Evolutionary conservation across 2,797 vertebrate genomes (phyloP).

Genomic region (Vultur gryphus): DNA sequence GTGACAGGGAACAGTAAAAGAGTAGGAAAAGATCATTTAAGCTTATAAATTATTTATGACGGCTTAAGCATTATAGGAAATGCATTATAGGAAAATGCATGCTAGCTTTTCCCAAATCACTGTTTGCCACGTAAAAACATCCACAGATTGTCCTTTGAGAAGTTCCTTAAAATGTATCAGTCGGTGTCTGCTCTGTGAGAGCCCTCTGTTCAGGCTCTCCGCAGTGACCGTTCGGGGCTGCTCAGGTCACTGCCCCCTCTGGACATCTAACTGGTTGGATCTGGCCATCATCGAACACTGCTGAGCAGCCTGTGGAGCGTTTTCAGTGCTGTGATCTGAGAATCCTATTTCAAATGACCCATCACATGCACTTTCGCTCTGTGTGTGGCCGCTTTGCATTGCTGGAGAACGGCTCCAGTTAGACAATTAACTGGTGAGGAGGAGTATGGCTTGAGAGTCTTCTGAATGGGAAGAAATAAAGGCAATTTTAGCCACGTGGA

Average conservation of each 20-base stretch:
- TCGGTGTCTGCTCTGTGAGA: background rate
- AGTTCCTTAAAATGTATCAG: background rate
- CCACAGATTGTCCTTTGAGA: background rate
- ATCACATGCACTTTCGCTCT: rapidly evolving
- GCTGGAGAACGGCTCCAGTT: background rate
- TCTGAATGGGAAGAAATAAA: background rate
- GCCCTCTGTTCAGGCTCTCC: background rate
- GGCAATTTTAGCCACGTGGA: background rate
- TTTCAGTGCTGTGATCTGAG: background rate
- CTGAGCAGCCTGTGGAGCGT: background rate
- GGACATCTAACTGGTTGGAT: background rate
- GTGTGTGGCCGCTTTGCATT: background rate
- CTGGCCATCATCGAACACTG: background rate
- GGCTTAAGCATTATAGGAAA: background rate
- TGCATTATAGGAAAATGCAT: background rate
- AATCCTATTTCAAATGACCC: background rate
- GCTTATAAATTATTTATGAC: slow-evolving; percentile 34
- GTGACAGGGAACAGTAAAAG: background rate
- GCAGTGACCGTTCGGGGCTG: background rate
- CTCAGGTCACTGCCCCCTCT: background rate
- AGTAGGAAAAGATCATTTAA: slow-evolving; percentile 20
- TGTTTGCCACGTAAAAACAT: background rate
- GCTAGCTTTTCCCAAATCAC: background rate
- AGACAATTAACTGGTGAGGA: background rate
- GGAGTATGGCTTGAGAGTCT: background rate